Conservation (phyloP, 2,113 vertebrate species). For the Otolemur garnettii region DNA sequence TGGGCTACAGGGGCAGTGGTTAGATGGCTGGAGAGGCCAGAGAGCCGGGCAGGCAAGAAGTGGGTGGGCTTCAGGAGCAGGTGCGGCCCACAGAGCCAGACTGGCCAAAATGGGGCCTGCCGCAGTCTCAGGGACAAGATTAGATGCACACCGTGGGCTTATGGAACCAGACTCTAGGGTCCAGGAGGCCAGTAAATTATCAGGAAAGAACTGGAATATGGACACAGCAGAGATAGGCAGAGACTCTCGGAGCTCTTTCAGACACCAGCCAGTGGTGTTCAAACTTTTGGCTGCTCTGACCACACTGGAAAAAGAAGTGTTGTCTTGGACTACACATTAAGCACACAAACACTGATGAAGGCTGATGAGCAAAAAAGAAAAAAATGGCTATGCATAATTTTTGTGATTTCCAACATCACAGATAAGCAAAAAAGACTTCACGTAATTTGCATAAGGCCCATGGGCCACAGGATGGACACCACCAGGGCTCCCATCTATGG, state of each 20-base stretch:
- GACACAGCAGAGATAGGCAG: background rate
- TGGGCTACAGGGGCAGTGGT: slow-evolving; percentile 29
- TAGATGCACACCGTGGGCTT: background rate
- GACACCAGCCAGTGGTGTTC: background rate
- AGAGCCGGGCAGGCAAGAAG: background rate
- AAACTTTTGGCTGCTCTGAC: no score
- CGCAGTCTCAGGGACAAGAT: background rate
- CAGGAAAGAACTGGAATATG: background rate
- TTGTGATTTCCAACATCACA: no score
- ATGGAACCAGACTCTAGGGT: background rate
- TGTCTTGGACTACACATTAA: no score
- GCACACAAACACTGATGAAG: no score
- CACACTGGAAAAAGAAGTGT: no score
- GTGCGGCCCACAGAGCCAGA: background rate
- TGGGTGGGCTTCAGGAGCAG: background rate
- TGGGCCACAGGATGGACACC: no score
- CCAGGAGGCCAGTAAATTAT: background rate
- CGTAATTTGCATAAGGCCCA: no score
- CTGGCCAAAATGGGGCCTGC: background rate
- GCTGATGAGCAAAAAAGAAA: no score
- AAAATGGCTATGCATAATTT: no score
- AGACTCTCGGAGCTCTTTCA: background rate
- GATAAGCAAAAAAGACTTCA: no score
- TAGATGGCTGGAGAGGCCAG: slow-evolving; percentile 20
- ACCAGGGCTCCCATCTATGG: no score